Base-by-base conservation (phyloP, 2,797 vertebrate genomes). In the Eupleurogrammus muticus region DNA sequence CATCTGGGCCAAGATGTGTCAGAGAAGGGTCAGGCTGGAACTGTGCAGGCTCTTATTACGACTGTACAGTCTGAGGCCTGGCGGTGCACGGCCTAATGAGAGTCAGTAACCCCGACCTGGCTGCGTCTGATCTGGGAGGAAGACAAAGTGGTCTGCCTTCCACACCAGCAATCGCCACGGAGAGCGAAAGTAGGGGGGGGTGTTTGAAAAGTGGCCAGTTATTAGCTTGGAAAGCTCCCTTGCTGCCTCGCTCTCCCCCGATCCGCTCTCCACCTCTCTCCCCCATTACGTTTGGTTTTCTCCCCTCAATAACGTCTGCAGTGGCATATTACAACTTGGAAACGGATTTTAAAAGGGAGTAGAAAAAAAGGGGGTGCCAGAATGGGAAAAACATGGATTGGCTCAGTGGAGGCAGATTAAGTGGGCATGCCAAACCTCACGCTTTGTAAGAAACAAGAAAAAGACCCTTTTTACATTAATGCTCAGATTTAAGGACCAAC, bases 331-430 rank as follows among this genome's bases (percentile, higher is more conserved):
- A 90, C 84, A 90, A 90, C 87, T 92, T 94, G 93, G 92, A 91
- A 89, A 83, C 89, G 74, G 80, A 84, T 90, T 92, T 93, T 90
- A 85, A 91, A 91, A 89, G 89, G 79, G 80, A 86, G 81, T 76
- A 65, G 83, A 77, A 73, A 77, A 69, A 38, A 28, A n/a, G n/a
- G 4, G 67, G 79, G 77, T 84, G 82, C 87, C 89, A 90, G 89
- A 89, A 91, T 92, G 89, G 87, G 89, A 91, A 93, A 93, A 93
- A 93, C 92, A 93, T 88, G 83, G 89, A 92, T 85, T 90, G 93
- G 91, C 91, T 90, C 76, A 83, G 73, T 83, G 82, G 81, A 78
- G 70, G 82, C 80, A 87, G 87, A 92, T 89, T 87, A 91, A 81
- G 85, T 84, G 80, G 75, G 75, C 73, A 75, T 82, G 90, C 91